phyloP scores from a whole-genome alignment of 2,797 vertebrate genomes.

The Paguma larvata region DNA sequence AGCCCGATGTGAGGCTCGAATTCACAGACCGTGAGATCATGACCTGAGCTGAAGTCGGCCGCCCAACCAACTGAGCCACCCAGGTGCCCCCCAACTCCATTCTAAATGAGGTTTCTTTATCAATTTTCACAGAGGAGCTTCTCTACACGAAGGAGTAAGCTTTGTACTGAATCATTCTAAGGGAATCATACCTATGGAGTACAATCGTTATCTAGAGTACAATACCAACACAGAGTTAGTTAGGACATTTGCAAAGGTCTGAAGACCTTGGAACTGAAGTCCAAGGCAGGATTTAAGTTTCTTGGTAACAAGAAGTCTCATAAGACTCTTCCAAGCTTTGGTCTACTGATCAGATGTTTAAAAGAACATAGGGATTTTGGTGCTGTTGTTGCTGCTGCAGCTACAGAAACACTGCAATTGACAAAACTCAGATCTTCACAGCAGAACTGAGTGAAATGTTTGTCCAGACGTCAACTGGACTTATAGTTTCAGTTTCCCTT shows the following conservation, averaged over 20 bases:
- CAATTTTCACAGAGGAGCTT: background rate
- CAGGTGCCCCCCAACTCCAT: background rate
- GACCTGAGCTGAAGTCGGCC: too few species aligned
- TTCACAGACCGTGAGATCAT: too few species aligned
- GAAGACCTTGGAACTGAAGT: too few species aligned
- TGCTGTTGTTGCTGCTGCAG: background rate
- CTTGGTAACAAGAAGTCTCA: background rate
- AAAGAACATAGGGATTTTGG: background rate
- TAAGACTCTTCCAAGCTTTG: background rate
- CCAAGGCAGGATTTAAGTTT: background rate
- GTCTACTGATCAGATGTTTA: background rate
- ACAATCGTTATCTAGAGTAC: background rate
- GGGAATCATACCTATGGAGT: background rate
- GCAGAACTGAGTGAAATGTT: background rate
- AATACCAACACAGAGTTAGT: background rate
- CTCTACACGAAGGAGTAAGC: background rate
- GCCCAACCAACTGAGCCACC: too few species aligned
- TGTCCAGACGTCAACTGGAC: background rate
- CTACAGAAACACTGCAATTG: background rate
- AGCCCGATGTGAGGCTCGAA: too few species aligned
- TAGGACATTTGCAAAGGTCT: background rate
- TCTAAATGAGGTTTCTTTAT: background rate
- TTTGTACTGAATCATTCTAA: background rate
- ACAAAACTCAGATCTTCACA: background rate
- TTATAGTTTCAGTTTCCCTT: background rate